Evolutionary conservation across 2,113 vertebrate species (phyloP), one percentile per base, ranked within the genome.

Genomic region (Brachirus orientalis): DNA sequence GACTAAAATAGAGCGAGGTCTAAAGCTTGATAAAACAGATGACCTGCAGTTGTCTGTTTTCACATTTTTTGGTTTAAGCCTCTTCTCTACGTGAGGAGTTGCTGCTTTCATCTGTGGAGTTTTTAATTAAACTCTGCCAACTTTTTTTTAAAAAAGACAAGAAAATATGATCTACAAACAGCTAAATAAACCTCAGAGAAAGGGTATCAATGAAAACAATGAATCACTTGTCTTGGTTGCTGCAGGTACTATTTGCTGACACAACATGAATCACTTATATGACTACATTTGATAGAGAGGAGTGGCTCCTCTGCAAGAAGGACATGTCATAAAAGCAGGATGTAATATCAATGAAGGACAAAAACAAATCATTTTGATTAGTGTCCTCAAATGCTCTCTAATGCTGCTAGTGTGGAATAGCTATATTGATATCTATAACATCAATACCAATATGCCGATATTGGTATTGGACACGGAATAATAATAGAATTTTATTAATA

Each of bases 331-430:
- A 14, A 19, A 14, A 5, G 28, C 28, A 36, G 22, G 51, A 17
- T 33, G 12, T 9, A n/a, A 53, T 10, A 53, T 11, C 52, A 37
- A 16, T 16, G 14, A 77, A 75, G 53, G 50, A 44, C 13, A n/a
- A 22, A 20, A 58, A 50, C 2, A 28, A 40, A 70, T 48, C 1
- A 1, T 55, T 71, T 62, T 62, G 41, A 63, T 69, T 72, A 41
- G 51, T 22, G n/a, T 65, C 47, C 33, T 51, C 9, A 19, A 33
- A 5, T 48, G 50, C 36, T 38, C 33, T 51, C 9, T n/a, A 33
- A 5, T 48, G 50, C 36, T 38, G 36, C 37, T 45, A 60, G 12
- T 6, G 1, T 1, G 0, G 18, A 19, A 38, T 40, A 28, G 50
- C 22, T 43, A n/a, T n/a, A n/a, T n/a, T n/a, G n/a, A n/a, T n/a